phyloP scores from a whole-genome alignment of 2,888 invertebrate species.

The Tipula vernalis region DNA sequence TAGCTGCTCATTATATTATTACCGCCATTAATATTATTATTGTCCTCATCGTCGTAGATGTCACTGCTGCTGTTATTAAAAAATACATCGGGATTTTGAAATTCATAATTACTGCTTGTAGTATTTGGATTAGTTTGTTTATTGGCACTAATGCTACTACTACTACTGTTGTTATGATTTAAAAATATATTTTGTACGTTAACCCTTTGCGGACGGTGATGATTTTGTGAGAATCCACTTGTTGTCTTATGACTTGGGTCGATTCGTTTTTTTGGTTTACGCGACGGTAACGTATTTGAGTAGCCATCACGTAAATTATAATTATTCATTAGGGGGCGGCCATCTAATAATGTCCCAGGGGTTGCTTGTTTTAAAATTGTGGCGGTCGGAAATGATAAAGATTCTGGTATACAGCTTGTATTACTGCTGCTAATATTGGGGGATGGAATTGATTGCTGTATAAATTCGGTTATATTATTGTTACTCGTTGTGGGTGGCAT shows the following conservation, averaged over 20 bases:
- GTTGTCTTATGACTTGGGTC: slow-evolving; percentile 37
- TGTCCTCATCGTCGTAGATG: background rate
- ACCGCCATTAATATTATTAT: background rate
- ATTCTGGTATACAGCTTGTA: slow-evolving; percentile 21
- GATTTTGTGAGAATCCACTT: slow-evolving; percentile 26
- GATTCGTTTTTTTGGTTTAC: slow-evolving; percentile 43
- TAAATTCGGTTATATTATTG: background rate
- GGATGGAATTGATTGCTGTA: slow-evolving; percentile 19
- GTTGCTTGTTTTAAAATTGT: slow-evolving; percentile 24
- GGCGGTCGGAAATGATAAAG: slow-evolving; percentile 23
- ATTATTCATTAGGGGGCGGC: slow-evolving; percentile 23
- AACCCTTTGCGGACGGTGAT: slow-evolving; percentile 22
- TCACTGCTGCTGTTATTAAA: background rate
- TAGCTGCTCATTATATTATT: background rate
- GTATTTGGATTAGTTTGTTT: background rate
- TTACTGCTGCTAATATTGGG: slow-evolving; percentile 15
- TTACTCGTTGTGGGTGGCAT: slow-evolving; percentile 19
- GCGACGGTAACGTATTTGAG: slow-evolving; percentile 41
- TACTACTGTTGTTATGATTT: slow-evolving; percentile 10
- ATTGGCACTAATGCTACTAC: background rate
- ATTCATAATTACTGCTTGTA: background rate
- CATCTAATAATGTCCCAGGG: slow-evolving; percentile 35
- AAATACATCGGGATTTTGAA: background rate
- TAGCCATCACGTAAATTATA: slow-evolving; percentile 30
- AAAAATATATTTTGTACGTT: slow-evolving; percentile 38